A percentile compares a stretch with the other conserved stretches of the same genome.
Evolutionary conservation across 2,797 vertebrate species (phyloP).

Genomic region (Cygnus olor): DNA sequence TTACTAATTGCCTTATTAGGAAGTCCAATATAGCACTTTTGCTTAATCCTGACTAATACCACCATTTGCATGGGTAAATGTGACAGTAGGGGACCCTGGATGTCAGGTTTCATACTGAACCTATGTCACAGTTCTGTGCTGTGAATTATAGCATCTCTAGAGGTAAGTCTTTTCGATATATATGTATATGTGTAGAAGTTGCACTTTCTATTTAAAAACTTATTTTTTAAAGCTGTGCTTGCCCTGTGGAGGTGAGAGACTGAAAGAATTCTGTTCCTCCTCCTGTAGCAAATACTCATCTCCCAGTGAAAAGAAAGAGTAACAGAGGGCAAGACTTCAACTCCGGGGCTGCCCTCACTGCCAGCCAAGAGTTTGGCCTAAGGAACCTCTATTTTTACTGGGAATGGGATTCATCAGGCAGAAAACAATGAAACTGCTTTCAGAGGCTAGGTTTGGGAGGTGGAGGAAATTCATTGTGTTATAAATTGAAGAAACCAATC

Average conservation of each 20-base stretch:
- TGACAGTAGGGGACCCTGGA: not conserved
- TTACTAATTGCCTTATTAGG: constrained; percentile 48
- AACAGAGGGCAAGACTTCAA: not conserved
- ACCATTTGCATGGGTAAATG: not conserved
- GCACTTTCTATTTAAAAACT: not conserved
- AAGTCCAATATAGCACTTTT: not conserved
- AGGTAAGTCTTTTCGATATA: not conserved
- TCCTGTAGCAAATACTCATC: not conserved
- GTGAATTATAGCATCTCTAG: not conserved
- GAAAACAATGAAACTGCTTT: not conserved
- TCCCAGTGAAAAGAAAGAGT: not conserved
- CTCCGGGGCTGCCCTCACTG: not conserved
- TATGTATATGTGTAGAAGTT: not conserved
- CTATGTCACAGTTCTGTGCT: not conserved
- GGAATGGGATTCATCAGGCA: not conserved
- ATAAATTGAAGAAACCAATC: not conserved
- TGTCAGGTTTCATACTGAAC: not conserved
- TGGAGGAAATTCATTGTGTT: not conserved
- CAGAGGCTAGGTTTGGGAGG: not conserved
- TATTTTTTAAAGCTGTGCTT: not conserved
- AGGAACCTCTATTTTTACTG: not conserved
- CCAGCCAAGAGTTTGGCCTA: not conserved
- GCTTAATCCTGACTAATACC: not conserved
- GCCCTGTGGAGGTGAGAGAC: not conserved
- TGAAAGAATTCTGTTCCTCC: not conserved